Evolutionary conservation across 2,797 vertebrate genomes (phyloP), one percentile per base, ranked within the genome.

Genomic region (Huso huso): DNA sequence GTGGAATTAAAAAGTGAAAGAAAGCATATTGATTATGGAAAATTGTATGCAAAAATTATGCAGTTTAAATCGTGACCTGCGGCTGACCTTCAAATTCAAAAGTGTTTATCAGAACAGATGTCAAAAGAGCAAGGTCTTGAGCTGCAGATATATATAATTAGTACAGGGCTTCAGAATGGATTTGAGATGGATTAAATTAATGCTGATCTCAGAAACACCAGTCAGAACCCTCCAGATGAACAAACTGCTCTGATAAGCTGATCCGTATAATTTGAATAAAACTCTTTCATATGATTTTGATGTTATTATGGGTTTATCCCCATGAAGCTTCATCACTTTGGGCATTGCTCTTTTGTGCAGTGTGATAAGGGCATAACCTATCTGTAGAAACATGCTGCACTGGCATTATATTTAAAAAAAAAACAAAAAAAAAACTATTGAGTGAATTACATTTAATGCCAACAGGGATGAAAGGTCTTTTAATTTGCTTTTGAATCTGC

Each of bases 151-250:
- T 74, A 67, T 82, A 68, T 83, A 82, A 85, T 85, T 78, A 79
- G 75, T 75, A 74, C 71, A 69, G 60, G 73, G 68, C 70, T 77
- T 71, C 72, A 70, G 72, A 79, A 77, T 77, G 76, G 76, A 76
- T 80, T 85, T 84, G 64, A 78, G 79, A 70, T 82, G 79, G 81
- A 87, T 86, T 85, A 86, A 82, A 81, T 74, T 81, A 83, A 85
- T 79, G 79, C 67, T 73, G 74, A 75, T 82, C 78, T 72, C 64
- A 71, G 71, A 73, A 74, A 69, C 73, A 71, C 55, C 77, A 74
- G 70, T 78, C 73, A 77, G 69, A 78, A 70, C 76, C 75, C 79
- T 75, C 68, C 79, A 80, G 79, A 78, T 82, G 76, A 79, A 71
- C 78, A 78, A 81, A 78, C 76, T 72, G 77, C 74, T 74, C 72